These are phyloP conservation scores for Ochlodes sylvanus DNA, from an alignment of 2,888 invertebrate species.

Conservation along the genomic window DNA sequence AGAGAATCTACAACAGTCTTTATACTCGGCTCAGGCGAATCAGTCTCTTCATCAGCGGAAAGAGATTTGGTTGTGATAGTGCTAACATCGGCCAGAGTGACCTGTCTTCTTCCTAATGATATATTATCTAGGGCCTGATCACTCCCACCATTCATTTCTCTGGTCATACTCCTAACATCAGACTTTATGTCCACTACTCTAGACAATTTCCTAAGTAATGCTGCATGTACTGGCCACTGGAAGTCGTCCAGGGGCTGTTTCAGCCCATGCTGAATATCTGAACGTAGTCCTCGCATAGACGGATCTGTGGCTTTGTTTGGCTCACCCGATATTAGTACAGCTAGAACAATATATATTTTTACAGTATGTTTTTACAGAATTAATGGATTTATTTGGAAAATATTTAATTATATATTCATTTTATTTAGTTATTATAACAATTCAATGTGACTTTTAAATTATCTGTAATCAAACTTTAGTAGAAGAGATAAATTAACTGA, in stretches of 20 bases:
- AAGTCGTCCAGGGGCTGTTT: slow-evolving; percentile 59
- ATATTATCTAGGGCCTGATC: slow-evolving; percentile 59
- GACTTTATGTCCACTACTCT: slow-evolving; percentile 79
- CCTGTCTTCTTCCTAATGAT: slow-evolving; percentile 55
- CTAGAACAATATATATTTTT: slow-evolving; percentile 47
- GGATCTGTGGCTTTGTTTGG: slow-evolving; percentile 76
- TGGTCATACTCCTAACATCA: slow-evolving; percentile 56
- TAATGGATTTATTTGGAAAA: too few relatives aligned
- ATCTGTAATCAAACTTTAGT: too few relatives aligned
- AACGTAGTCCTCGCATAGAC: slow-evolving; percentile 76
- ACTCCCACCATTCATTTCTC: slow-evolving; percentile 74
- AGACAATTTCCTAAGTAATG: slow-evolving; percentile 72
- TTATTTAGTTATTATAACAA: neutral
- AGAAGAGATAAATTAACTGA: too few relatives aligned
- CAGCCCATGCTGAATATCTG: slow-evolving; percentile 70
- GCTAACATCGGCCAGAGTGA: slow-evolving; percentile 75
- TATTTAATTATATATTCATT: neutral
- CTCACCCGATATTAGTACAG: slow-evolving; percentile 75
- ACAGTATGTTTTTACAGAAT: too few relatives aligned
- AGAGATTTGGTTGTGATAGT: slow-evolving; percentile 74
- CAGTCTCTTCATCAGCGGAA: slow-evolving; percentile 61
- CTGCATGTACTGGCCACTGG: slow-evolving; percentile 76
- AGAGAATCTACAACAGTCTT: slow-evolving; percentile 43
- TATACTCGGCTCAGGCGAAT: slow-evolving; percentile 48
- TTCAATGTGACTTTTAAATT: too few relatives aligned